These are phyloP conservation scores for Erythrolamprus reginae DNA, from an alignment of 2,113 vertebrate genomes.

Conservation along the genomic window DNA sequence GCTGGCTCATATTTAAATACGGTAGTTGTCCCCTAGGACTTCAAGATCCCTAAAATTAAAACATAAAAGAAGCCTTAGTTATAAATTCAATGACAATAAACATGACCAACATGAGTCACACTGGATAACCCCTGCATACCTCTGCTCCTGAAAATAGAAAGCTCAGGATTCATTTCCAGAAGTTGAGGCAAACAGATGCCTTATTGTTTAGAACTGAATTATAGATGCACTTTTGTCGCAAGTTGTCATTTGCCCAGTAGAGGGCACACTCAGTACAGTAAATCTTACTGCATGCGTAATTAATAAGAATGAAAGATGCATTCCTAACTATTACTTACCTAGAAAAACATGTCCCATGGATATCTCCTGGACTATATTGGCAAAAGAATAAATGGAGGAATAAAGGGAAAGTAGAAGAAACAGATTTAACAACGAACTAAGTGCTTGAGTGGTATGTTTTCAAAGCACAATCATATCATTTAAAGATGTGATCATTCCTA, in stretches of 20 bases:
- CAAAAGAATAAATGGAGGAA: neutral
- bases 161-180: neutral
- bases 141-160: neutral
- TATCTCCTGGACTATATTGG: neutral
- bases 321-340: neutral
- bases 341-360: neutral
- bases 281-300: neutral
- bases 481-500: neutral
- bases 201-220: neutral
- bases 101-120: neutral
- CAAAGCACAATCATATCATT: neutral
- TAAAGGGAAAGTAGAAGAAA: too few species aligned
- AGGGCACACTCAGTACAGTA: neutral
- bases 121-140: neutral
- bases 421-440: neutral
- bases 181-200: neutral
- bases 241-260: neutral
- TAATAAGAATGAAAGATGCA: neutral
- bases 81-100: neutral
- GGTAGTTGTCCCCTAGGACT: too few species aligned
- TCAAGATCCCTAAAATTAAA: neutral
- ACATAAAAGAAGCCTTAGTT: neutral
- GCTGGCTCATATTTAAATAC: too few species aligned
- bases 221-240: neutral
- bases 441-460: neutral